phyloP scores from a whole-genome alignment of 2,888 invertebrate genomes.

The Theretra japonica region DNA sequence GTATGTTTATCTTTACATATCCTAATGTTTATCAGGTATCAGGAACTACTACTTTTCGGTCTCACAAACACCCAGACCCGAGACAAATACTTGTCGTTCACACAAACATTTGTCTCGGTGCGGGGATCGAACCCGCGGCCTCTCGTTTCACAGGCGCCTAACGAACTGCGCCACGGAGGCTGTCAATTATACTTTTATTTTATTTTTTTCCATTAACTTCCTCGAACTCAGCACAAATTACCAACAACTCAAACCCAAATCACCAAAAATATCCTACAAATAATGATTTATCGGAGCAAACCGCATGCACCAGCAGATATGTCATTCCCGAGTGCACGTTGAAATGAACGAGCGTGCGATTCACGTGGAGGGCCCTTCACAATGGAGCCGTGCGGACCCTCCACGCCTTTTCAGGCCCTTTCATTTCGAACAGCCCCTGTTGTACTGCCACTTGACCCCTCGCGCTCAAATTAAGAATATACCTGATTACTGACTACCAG shows the following conservation, averaged over 20 bases:
- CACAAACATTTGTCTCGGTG: too few relatives aligned
- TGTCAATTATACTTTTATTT: too few relatives aligned
- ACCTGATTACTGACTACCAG: slow-evolving; percentile 13
- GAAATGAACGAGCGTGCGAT: slow-evolving; percentile 46
- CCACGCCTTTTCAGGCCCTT: slow-evolving; percentile 44
- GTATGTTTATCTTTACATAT: too few relatives aligned
- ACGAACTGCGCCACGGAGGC: too few relatives aligned
- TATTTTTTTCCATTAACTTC: neutral
- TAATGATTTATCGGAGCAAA: neutral
- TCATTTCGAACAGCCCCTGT: slow-evolving; percentile 42
- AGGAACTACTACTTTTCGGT: too few relatives aligned
- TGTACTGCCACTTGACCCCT: slow-evolving; percentile 48
- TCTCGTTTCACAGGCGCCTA: too few relatives aligned
- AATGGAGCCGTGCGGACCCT: slow-evolving; percentile 32
- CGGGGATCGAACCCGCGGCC: too few relatives aligned
- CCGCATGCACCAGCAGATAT: slow-evolving; percentile 8
- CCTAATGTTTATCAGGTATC: too few relatives aligned
- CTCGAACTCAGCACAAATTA: too few relatives aligned
- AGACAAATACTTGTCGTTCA: too few relatives aligned
- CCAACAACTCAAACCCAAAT: too few relatives aligned
- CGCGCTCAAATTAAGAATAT: slow-evolving; percentile 50
- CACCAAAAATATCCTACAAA: neutral
- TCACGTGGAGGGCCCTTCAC: slow-evolving; percentile 39
- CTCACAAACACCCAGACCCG: too few relatives aligned
- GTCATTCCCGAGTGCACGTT: slow-evolving; percentile 18